Evolutionary conservation across 2,888 invertebrate species (phyloP), one percentile per base, ranked within the genome.

Genomic region (Eilema depressum): DNA sequence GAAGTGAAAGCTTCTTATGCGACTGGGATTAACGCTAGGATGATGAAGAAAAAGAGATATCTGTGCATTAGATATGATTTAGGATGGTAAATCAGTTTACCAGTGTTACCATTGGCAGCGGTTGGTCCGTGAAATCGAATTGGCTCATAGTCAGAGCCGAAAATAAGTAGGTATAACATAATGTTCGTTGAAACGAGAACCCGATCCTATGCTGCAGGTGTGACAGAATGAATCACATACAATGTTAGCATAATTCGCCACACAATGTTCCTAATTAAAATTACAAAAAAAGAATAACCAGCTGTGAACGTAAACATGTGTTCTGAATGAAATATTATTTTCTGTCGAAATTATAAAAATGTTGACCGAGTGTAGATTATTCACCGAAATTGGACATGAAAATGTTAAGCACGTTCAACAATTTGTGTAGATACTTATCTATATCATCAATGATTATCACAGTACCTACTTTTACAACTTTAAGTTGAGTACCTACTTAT

Each of bases 61-160:
- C 72, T 69, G 70, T 77, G 68, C 80, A 73, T 75, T 75, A 79
- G 83, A 84, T 85, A 85, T 86, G 83, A 86, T 85, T 89, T 85
- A 80, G 83, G 82, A 86, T 85, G 84, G 82, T 82, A 83, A 82
- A 83, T 78, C 75, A 84, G 81, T 78, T 81, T 80, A 83, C 76
- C 79, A 82, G 80, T 83, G 87, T 88, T 88, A 86, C 88, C 89
- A 90, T 89, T 91, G 91, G 87, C 91, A 91, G 82, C 89, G 87
- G 85, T 82, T 85, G 90, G 87, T 85, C 89, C 92, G 89, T 93
- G 91, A 92, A 93, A 94, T 94, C 91, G 92, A 93, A 92, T 94
- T 93, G 94, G 95, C 93, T 90, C 88, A 87, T 90, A 90, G 90
- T 92, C 94, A 92, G 92, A 87, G 89, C 91, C 93, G 86, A 91